Conservation (phyloP, 2,797 vertebrate species). For the Epinephelus malabaricus region DNA sequence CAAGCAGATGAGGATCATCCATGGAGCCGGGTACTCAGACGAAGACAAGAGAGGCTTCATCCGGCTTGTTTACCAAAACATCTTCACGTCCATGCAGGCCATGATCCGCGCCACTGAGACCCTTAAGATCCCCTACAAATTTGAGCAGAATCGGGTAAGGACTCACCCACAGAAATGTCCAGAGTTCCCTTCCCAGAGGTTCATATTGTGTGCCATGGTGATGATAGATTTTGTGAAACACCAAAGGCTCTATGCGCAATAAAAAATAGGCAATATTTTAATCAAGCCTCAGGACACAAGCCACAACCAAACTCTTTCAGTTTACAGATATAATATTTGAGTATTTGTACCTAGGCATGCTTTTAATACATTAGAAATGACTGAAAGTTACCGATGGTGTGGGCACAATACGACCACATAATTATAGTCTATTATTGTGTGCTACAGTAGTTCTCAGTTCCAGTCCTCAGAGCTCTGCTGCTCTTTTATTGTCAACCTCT, state of each 20-base stretch:
- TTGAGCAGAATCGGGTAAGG: slow-evolving; percentile 94
- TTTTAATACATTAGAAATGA: background rate
- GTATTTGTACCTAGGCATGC: background rate
- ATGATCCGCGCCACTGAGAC: slow-evolving; percentile 96
- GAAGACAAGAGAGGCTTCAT: slow-evolving; percentile 97
- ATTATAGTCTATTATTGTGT: slow-evolving; percentile 42
- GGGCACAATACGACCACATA: slow-evolving; percentile 25
- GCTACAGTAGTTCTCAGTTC: slow-evolving; percentile 22
- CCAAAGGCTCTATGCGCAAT: background rate
- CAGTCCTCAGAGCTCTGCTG: slow-evolving; percentile 37
- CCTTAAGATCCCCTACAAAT: slow-evolving; percentile 95
- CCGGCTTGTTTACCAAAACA: slow-evolving; percentile 96
- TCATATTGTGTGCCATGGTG: background rate
- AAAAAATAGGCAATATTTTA: background rate
- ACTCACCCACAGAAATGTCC: background rate
- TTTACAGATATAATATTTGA: background rate
- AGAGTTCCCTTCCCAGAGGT: background rate
- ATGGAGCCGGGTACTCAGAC: slow-evolving; percentile 95
- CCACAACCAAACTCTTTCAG: background rate
- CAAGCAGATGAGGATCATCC: slow-evolving; percentile 98
- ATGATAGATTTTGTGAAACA: slow-evolving; percentile 1
- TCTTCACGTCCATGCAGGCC: slow-evolving; percentile 98
- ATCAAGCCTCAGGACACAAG: background rate
- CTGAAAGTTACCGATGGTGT: background rate
- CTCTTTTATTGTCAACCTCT: slow-evolving; percentile 42